phyloP scores from a whole-genome alignment of 2,888 invertebrate species.

The Caenorhabditis sp. region DNA sequence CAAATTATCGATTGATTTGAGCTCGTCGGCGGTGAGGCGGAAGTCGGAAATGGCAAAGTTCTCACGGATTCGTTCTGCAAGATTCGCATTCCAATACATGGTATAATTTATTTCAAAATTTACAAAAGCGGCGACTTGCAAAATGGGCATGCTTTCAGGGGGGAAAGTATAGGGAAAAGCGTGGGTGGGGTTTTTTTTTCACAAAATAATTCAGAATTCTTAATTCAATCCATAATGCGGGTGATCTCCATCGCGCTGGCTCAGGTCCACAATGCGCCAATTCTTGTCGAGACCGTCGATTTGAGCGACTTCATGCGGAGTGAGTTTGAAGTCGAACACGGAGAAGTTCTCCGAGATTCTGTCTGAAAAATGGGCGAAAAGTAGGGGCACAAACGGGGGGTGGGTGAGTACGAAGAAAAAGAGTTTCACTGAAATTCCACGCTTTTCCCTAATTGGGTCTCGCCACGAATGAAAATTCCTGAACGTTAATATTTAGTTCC shows the following conservation, averaged over 20 bases:
- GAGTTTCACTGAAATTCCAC: too few species aligned
- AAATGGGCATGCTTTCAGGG: neutral
- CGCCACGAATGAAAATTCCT: too few species aligned
- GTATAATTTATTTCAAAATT: conserved; percentile 14
- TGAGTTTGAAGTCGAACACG: conserved; percentile 79
- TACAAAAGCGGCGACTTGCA: too few species aligned
- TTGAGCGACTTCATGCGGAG: conserved; percentile 75
- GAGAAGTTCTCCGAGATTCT: conserved; percentile 78
- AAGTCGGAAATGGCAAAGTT: conserved; percentile 80
- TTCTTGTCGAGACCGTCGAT: conserved; percentile 62
- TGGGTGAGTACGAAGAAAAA: neutral
- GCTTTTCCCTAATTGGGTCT: too few species aligned
- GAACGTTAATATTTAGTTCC: too few species aligned
- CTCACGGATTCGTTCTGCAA: conserved; percentile 69
- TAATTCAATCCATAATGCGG: conserved; percentile 65
- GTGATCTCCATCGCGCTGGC: conserved; percentile 64
- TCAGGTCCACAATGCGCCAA: conserved; percentile 69
- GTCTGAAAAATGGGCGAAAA: conserved; percentile 34
- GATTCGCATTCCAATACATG: neutral
- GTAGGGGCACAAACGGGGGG: neutral
- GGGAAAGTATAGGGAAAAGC: neutral
- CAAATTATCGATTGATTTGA: conserved; percentile 67
- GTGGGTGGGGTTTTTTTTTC: neutral
- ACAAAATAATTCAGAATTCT: conserved; percentile 49
- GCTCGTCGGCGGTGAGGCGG: conserved; percentile 75